These are phyloP conservation scores for Montipora efflorescens DNA, from an alignment of 64 coral and sea anemone genomes.

Conservation along the genomic window DNA sequence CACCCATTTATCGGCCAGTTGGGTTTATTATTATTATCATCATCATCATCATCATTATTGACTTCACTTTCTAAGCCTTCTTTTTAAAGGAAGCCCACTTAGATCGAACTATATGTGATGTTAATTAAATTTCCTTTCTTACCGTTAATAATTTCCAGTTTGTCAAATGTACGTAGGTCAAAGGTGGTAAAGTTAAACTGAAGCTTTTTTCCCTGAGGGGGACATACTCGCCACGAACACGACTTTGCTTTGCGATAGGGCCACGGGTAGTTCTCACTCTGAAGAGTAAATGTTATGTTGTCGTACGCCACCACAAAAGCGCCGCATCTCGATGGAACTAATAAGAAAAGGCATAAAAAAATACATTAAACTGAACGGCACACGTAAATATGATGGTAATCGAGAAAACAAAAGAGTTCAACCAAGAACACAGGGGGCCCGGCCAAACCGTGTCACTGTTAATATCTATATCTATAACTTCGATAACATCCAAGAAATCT, in stretches of 20 bases:
- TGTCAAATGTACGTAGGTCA: conserved; percentile 62
- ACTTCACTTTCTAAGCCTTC: no score
- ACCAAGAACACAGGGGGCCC: no score
- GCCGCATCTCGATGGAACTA: conserved; percentile 69
- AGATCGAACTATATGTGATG: no score
- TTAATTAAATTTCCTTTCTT: not conserved
- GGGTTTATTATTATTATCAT: no score
- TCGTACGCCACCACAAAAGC: conserved; percentile 20
- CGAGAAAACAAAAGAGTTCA: no score
- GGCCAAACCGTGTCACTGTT: no score
- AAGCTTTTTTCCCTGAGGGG: conserved; percentile 65
- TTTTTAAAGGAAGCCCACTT: no score
- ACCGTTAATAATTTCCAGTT: conserved; percentile 84
- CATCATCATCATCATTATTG: no score
- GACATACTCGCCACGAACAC: conserved; percentile 91
- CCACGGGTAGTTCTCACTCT: conserved; percentile 75
- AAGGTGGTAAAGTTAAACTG: conserved; percentile 71
- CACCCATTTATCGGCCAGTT: no score
- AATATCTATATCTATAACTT: no score
- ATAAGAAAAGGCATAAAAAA: not conserved
- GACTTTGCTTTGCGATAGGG: conserved; percentile 73
- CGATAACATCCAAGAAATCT: no score
- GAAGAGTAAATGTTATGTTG: conserved; percentile 17
- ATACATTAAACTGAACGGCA: not conserved
- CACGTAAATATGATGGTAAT: no score